Base-by-base conservation (phyloP, 2,888 invertebrate species). In the Folsomia candida region DNA sequence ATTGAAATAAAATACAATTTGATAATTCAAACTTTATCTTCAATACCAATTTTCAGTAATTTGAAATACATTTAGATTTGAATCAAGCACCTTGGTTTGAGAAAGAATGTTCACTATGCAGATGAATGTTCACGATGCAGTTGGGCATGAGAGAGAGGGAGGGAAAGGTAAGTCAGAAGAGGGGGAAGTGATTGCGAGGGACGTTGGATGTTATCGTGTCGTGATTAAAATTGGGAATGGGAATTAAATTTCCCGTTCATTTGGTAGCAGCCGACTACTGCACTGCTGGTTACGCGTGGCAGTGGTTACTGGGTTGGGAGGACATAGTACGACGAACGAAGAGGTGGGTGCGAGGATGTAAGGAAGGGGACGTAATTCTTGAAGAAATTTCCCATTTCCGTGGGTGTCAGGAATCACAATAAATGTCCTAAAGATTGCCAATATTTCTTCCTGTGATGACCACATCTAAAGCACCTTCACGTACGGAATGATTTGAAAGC, bases 361-460 rank as follows among this genome's bases (percentile, higher is more conserved):
- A 47, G 47, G 47, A 11, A 47, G 54, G 54, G 51, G 29, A 68
- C 60, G 65, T 68, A 71, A 73, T 73, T 75, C 63, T 25, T 57
- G 61, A 14, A 60, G 71, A 76, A 75, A 76, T 73, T 76, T 77
- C 68, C 77, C 76, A 79, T 79, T 79, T 79, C 79, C 79, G 63
- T 51, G 60, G 67, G 76, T 77, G 79, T 78, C 76, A 77, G 76
- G 79, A 79, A 79, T 79, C 78, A 79, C 78, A 78, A 79, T 79
- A 78, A 79, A 78, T 72, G 79, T 78, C 79, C 37, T 62, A 68
- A 72, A 73, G 76, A 76, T 76, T 76, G 74, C 77, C 70, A 76
- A 76, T 78, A 78, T 76, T 76, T 79, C 76, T 75, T 70, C 76
- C 69, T n/a, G 69, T 71, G 77, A 76, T 79, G 78, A 77, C 78